Conservation (phyloP, 2,888 invertebrate genomes). For the Caenorhabditis japonica region DNA sequence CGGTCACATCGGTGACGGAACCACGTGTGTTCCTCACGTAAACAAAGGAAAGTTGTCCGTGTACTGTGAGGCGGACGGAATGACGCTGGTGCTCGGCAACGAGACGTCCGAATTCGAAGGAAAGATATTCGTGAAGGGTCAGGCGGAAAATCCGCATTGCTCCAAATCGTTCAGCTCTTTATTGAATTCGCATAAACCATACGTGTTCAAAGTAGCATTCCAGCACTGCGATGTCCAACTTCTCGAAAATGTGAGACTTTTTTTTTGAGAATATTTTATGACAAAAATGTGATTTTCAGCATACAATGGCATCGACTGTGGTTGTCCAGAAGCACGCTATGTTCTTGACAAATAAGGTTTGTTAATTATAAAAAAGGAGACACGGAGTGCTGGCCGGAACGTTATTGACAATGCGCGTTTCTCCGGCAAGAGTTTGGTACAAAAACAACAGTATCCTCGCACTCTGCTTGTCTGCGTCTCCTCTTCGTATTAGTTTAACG, state of each 20-base stretch:
- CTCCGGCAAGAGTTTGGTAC: too few relatives aligned
- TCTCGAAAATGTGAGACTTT: slow-evolving; percentile 64
- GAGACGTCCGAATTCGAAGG: slow-evolving; percentile 69
- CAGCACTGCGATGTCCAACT: slow-evolving; percentile 74
- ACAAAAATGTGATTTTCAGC: slow-evolving; percentile 57
- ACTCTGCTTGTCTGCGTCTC: too few relatives aligned
- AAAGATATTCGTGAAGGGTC: slow-evolving; percentile 74
- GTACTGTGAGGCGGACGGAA: slow-evolving; percentile 72
- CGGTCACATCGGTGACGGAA: slow-evolving; percentile 85
- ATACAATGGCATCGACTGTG: slow-evolving; percentile 81
- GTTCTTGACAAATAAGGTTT: slow-evolving; percentile 87
- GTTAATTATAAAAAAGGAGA: slow-evolving; percentile 34
- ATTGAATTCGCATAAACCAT: slow-evolving; percentile 58
- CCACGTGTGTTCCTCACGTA: slow-evolving; percentile 62
- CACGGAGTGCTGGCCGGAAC: too few relatives aligned
- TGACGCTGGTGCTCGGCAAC: slow-evolving; percentile 69
- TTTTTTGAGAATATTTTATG: neutral
- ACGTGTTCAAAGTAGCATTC: slow-evolving; percentile 72
- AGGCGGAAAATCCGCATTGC: slow-evolving; percentile 75
- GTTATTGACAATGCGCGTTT: too few relatives aligned
- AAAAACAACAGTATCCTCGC: too few relatives aligned
- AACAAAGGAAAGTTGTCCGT: slow-evolving; percentile 65
- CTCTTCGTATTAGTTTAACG: too few relatives aligned
- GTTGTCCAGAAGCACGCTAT: slow-evolving; percentile 97
- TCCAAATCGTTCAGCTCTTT: slow-evolving; percentile 64